phyloP scores from a whole-genome alignment of 1,140 invertebrate genomes.

The Drosophila funebris region DNA sequence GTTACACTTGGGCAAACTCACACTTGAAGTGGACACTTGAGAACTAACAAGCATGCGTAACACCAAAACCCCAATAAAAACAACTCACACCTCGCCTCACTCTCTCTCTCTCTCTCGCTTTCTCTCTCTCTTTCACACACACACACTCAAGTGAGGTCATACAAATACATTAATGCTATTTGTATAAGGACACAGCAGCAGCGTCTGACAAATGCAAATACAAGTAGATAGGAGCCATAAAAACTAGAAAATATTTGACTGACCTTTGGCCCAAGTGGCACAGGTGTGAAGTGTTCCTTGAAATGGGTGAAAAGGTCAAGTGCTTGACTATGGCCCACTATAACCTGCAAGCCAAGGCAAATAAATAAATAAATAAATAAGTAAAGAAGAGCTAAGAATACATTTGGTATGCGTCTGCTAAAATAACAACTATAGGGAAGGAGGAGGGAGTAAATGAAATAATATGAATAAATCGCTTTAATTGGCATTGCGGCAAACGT shows the following conservation, averaged over 20 bases:
- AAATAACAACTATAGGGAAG: background rate
- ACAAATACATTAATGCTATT: slow-evolving; percentile 41
- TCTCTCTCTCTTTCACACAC: background rate
- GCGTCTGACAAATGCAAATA: slow-evolving; percentile 58
- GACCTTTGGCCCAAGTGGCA: slow-evolving; percentile 30
- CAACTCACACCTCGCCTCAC: slow-evolving; percentile 14
- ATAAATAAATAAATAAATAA: slow-evolving; percentile 48
- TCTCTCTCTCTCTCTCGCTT: background rate
- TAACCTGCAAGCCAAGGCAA: background rate
- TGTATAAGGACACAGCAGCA: slow-evolving; percentile 51
- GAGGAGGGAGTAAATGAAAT: too few relatives aligned
- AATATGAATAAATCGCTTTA: slow-evolving; percentile 61
- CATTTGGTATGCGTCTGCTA: background rate
- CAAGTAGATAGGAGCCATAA: slow-evolving; percentile 38
- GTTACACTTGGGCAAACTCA: slow-evolving; percentile 17
- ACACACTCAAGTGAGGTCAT: background rate
- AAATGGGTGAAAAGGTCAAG: slow-evolving; percentile 52
- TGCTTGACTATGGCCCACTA: slow-evolving; percentile 7
- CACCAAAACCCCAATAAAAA: slow-evolving; percentile 17
- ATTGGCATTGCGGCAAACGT: slow-evolving; percentile 49
- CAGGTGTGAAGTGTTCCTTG: slow-evolving; percentile 60
- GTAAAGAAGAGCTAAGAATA: slow-evolving; percentile 6
- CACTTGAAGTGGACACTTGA: slow-evolving; percentile 15
- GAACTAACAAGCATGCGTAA: slow-evolving; percentile 12
- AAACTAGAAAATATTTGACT: slow-evolving; percentile 48